Percentiles rank a stretch among this genome's conserved stretches.
These are phyloP conservation scores for Oceanites oceanicus DNA, from an alignment of 2,113 vertebrate species.

Conservation along the genomic window DNA sequence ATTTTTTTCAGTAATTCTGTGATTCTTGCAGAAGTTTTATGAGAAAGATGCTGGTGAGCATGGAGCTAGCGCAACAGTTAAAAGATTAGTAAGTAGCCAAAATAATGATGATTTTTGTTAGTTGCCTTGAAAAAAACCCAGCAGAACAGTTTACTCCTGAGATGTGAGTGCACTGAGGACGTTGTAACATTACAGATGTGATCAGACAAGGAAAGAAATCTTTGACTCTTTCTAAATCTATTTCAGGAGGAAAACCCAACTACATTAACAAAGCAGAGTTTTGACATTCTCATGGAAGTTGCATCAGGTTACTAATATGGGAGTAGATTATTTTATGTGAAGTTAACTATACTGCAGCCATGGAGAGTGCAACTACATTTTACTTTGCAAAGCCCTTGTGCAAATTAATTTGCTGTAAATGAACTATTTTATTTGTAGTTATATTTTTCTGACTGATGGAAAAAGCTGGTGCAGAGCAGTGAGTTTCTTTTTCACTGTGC, in stretches of 20 bases:
- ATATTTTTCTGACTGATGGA: neutral
- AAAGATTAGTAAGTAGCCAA: slow-evolving; percentile 6
- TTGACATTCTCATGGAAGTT: neutral
- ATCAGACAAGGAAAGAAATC: neutral
- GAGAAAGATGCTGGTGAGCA: slow-evolving; percentile 15
- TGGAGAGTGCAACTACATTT: neutral
- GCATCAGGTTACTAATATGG: neutral
- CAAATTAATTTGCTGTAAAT: neutral
- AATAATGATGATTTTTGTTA: slow-evolving; percentile 6
- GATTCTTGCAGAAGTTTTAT: slow-evolving; percentile 67
- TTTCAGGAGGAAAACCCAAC: neutral
- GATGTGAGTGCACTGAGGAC: neutral
- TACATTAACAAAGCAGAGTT: neutral
- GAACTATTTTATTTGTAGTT: neutral
- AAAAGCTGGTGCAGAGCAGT: neutral
- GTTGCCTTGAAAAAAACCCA: neutral
- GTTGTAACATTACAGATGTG: neutral
- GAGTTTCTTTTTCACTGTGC: neutral
- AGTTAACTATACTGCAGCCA: neutral
- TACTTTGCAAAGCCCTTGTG: neutral
- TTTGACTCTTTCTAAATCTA: neutral
- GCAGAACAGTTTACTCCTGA: neutral
- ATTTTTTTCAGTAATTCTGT: slow-evolving; percentile 65
- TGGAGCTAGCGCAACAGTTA: slow-evolving; percentile 9
- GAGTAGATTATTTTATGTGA: neutral